phyloP scores from a whole-genome alignment of 2,113 vertebrate species.

The Odontesthes bonariensis region DNA sequence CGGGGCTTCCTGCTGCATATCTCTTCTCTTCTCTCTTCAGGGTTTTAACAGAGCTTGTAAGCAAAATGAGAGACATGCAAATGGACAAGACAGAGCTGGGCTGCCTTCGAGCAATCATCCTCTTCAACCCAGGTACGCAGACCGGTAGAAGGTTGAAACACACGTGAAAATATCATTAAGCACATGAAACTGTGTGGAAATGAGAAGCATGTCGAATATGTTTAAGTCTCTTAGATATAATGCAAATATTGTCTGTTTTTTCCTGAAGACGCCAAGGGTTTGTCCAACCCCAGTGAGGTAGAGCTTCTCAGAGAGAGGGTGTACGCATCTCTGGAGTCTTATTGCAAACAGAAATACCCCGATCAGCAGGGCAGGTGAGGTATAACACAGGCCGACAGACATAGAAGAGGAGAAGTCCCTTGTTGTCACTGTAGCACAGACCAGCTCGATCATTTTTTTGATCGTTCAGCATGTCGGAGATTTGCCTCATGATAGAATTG shows the following conservation, averaged over 20 bases:
- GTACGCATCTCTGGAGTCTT: constrained; percentile 91
- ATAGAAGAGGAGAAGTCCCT: accelerated
- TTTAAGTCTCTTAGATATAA: not conserved
- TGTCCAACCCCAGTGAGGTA: constrained; percentile 91
- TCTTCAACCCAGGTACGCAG: constrained; percentile 89
- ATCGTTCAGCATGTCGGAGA: too few species aligned
- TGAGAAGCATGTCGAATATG: not conserved
- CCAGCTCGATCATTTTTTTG: too few species aligned
- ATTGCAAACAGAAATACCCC: constrained; percentile 95
- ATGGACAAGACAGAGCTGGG: constrained; percentile 89
- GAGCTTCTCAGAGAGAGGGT: constrained; percentile 92
- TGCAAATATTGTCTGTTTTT: constrained; percentile 1
- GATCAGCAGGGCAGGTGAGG: constrained; percentile 90
- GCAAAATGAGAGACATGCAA: constrained; percentile 89
- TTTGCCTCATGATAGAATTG: too few species aligned
- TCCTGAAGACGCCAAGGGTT: constrained; percentile 87
- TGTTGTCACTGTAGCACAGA: too few species aligned
- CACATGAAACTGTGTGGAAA: not conserved
- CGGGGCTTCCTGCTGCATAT: constrained; percentile 13
- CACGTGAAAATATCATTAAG: not conserved
- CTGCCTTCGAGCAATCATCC: constrained; percentile 93
- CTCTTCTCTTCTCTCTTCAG: constrained; percentile 59
- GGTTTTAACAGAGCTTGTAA: constrained; percentile 86
- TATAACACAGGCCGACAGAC: not conserved
- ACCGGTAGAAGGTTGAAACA: not conserved